Evolutionary conservation across 1,140 invertebrate genomes (phyloP).

Genomic region (Spodoptera litura): DNA sequence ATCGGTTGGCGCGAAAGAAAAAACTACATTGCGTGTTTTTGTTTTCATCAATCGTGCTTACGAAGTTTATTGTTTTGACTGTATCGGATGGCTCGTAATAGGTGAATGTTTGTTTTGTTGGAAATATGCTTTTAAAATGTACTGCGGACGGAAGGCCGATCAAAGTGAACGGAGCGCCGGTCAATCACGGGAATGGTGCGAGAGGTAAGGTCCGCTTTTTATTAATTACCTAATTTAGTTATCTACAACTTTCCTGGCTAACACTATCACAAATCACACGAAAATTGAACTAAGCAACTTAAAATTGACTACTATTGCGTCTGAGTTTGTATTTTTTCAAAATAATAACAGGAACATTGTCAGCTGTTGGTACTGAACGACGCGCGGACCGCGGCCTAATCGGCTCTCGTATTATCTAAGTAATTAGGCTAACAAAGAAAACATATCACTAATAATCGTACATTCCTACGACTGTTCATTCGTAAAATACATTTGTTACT

Average conservation of each 20-base stretch:
- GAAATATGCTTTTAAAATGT: conserved; percentile 83
- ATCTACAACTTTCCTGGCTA: not conserved
- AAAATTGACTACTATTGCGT: too few relatives aligned
- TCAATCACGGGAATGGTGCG: conserved; percentile 77
- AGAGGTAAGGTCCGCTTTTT: conserved; percentile 70
- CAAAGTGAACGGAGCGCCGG: conserved; percentile 79
- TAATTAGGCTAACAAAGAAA: conserved; percentile 35
- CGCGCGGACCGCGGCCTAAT: not conserved
- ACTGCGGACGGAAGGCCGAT: conserved; percentile 82
- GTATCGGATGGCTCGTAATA: conserved; percentile 68
- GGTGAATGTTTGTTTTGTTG: conserved; percentile 62
- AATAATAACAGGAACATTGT: not conserved
- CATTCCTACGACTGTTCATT: not conserved
- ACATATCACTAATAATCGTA: conserved; percentile 13
- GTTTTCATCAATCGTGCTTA: conserved; percentile 58
- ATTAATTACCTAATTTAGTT: not conserved
- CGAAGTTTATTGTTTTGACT: conserved; percentile 56
- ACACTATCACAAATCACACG: not conserved
- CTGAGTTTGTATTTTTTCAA: not conserved
- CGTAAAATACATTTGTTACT: not conserved
- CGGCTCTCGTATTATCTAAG: conserved; percentile 19
- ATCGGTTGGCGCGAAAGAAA: conserved; percentile 76
- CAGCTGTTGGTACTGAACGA: not conserved
- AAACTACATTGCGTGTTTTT: conserved; percentile 65
- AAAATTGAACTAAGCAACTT: too few relatives aligned